These are phyloP conservation scores for Holothuria glaberrima DNA, from an alignment of 35 echinoderm and acorn worm genomes.

Conservation along the genomic window DNA sequence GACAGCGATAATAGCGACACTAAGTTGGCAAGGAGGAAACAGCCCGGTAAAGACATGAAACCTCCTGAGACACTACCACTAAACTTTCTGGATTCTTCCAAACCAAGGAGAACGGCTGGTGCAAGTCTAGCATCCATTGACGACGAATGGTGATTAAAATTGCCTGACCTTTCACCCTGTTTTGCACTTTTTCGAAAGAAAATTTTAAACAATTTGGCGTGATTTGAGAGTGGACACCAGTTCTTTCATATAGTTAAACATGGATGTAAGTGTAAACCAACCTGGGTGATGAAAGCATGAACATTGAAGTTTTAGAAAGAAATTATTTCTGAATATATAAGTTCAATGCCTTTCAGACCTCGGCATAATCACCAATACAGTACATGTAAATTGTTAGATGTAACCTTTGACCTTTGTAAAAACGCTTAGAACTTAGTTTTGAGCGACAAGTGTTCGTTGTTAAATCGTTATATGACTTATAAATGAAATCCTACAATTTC, in stretches of 20 bases:
- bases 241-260: constrained; percentile 37
- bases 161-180: neutral
- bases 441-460: too few species aligned
- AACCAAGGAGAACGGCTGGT: constrained; percentile 29
- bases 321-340: too few species aligned
- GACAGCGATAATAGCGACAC: constrained; percentile 15
- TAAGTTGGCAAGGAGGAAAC: neutral
- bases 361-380: too few species aligned
- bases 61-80: constrained; percentile 36
- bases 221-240: constrained; percentile 38
- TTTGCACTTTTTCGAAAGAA: constrained; percentile 8
- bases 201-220: constrained; percentile 20
- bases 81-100: constrained; percentile 49
- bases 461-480: too few species aligned
- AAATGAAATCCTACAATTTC: too few species aligned
- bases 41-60: neutral
- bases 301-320: too few species aligned
- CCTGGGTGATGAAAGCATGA: too few species aligned
- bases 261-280: neutral
- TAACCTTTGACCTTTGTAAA: too few species aligned
- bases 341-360: too few species aligned
- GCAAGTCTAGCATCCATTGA: constrained; percentile 21
- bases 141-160: constrained; percentile 31
- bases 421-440: too few species aligned
- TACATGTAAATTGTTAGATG: too few species aligned